Conservation (phyloP, 2,797 vertebrate genomes). For the Oceanodroma leucorhoa region DNA sequence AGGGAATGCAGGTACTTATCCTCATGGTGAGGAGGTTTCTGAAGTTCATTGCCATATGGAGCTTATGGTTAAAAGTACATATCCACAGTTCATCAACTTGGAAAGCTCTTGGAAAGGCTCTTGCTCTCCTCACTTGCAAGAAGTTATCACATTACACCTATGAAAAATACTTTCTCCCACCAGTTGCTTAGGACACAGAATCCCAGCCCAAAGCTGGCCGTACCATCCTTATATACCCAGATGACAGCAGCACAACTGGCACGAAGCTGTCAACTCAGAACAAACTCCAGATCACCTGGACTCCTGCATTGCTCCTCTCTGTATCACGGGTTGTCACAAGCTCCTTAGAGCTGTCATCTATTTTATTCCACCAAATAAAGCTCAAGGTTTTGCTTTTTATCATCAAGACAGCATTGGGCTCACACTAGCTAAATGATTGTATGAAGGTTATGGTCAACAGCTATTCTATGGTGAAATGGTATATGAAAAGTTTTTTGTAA, state of each 20-base stretch:
- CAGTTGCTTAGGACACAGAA: neutral
- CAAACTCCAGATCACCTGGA: neutral
- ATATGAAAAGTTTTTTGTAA: neutral
- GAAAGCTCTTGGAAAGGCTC: neutral
- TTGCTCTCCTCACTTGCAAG: neutral
- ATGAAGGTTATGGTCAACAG: neutral
- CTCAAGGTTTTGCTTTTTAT: neutral
- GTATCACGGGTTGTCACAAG: neutral
- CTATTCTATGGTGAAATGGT: neutral
- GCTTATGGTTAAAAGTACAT: neutral
- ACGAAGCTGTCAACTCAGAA: neutral
- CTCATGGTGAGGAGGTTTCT: neutral
- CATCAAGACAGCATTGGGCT: rapidly evolving
- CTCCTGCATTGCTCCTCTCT: neutral
- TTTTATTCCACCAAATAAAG: neutral
- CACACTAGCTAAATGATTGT: neutral
- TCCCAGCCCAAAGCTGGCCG: neutral
- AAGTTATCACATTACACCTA: neutral
- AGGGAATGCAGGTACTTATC: neutral
- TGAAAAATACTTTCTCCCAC: neutral
- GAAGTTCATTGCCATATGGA: neutral
- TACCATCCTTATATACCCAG: neutral
- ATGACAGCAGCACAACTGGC: neutral
- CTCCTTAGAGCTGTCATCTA: neutral
- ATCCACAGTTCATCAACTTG: neutral